Percentiles rank a stretch among this genome's conserved stretches.
Conservation (phyloP, 2,888 invertebrate species). For the Himalopsyche kuldschensis region DNA sequence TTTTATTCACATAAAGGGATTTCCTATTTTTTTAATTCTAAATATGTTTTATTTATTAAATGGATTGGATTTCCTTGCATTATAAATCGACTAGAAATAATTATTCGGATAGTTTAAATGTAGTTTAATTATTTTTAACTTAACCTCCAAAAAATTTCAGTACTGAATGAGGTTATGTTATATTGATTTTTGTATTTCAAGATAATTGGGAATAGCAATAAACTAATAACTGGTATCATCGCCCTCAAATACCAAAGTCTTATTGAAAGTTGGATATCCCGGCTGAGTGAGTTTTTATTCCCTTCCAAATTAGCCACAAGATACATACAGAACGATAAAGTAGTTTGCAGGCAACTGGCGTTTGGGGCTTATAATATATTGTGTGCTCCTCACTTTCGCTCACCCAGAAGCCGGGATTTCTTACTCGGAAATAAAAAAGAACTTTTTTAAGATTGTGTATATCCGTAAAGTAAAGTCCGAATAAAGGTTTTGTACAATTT, state of each 20-base stretch:
- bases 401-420: neutral
- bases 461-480: too few species aligned
- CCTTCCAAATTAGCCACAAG: neutral
- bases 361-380: neutral
- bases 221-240: neutral
- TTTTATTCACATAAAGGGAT: too few species aligned
- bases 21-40: too few species aligned
- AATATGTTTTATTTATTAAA: too few species aligned
- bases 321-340: neutral
- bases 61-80: too few species aligned
- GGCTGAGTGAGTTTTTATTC: neutral
- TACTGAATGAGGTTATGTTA: neutral
- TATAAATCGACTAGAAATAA: too few species aligned
- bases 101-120: too few species aligned
- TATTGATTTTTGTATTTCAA: neutral
- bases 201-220: slow-evolving; percentile 10
- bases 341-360: neutral
- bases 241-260: neutral
- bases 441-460: too few species aligned
- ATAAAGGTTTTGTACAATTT: too few species aligned
- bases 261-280: neutral
- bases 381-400: neutral
- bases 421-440: neutral
- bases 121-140: too few species aligned
- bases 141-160: neutral